Evolutionary conservation across 2,888 invertebrate genomes (phyloP), one percentile per base, ranked within the genome.

Genomic region (Cylindroiulus punctatus): DNA sequence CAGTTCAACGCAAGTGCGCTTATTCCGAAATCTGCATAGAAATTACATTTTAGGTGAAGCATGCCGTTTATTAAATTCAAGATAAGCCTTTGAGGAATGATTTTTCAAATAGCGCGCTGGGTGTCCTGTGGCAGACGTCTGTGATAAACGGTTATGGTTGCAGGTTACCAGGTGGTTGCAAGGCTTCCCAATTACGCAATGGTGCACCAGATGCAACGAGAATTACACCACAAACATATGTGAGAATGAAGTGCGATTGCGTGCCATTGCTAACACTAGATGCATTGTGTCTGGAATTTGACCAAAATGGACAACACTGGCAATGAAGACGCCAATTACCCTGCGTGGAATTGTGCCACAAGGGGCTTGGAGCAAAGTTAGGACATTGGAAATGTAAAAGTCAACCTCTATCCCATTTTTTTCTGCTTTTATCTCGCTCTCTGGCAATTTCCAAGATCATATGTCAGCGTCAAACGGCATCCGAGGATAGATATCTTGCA

Each of bases 381-480:
- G 30, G 76, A 30, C 76, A 76, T 76, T 30, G 76, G 30, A 76
- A 30, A 76, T 30, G 30, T 76, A 30, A 30, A 76, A 22, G 65
- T 26, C 65, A 52, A 26, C 26, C 26, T 0, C 30, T 76, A 76
- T 76, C 30, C 7, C 30, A 76, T 30, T 76, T 76, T 65, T 14
- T 10, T 26, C 30, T 17, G 14, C 76, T 14, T 76, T 7, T 36
- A 36, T 26, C 30, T 76, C 2, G 26, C 26, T 30, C 30, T 26
- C 30, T 76, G 30, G 76, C 76, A 76, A 30, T 65, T 65, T 65
- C 65, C 65, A 65, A 30, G 30, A 30, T 30, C 76, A 30, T 76
- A 76, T 30, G 26, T 76, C 76, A 76, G 14, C 76, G 76, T 76
- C 76, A 76, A 76, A 30, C 30, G 26, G 76, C 76, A 76, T 30